Conservation (phyloP, 1,140 invertebrate genomes). For the Drosophila willistoni region DNA sequence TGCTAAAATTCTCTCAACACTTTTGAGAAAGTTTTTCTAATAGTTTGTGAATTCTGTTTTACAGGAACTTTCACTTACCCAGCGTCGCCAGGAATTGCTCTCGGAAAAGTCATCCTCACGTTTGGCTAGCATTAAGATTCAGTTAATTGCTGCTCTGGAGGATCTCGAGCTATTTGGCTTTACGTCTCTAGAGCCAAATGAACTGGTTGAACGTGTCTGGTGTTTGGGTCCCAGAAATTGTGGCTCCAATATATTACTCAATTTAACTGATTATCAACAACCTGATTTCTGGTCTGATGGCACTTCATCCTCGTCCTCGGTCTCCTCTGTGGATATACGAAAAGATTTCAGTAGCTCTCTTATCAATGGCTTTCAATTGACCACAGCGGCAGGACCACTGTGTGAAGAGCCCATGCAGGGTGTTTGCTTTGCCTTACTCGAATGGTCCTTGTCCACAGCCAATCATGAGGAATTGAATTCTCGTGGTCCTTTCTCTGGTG, state of each 20-base stretch:
- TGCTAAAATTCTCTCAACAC: neutral
- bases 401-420: conserved; percentile 99
- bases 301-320: conserved; percentile 39
- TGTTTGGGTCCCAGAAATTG: conserved; percentile 94
- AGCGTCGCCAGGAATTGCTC: conserved; percentile 51
- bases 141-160: conserved; percentile 87
- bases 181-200: conserved; percentile 8
- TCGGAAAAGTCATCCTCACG: conserved; percentile 64
- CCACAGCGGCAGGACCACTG: conserved; percentile 93
- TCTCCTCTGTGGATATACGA: conserved; percentile 82
- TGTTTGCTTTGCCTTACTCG: conserved; percentile 94
- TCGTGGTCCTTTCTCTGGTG: conserved; percentile 85
- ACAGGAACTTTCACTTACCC: conserved; percentile 53
- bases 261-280: conserved; percentile 86
- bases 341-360: conserved; percentile 90
- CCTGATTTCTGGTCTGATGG: conserved; percentile 66
- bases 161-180: conserved; percentile 66
- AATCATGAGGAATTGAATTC: conserved; percentile 84
- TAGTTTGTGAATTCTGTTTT: neutral
- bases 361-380: conserved; percentile 97
- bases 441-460: conserved; percentile 86
- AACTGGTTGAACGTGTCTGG: conserved; percentile 91
- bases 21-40: neutral
- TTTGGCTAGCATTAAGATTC: conserved; percentile 85
- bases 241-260: conserved; percentile 95